Evolutionary conservation across 2,888 invertebrate species (phyloP).

Genomic region (Nysson spinosus): DNA sequence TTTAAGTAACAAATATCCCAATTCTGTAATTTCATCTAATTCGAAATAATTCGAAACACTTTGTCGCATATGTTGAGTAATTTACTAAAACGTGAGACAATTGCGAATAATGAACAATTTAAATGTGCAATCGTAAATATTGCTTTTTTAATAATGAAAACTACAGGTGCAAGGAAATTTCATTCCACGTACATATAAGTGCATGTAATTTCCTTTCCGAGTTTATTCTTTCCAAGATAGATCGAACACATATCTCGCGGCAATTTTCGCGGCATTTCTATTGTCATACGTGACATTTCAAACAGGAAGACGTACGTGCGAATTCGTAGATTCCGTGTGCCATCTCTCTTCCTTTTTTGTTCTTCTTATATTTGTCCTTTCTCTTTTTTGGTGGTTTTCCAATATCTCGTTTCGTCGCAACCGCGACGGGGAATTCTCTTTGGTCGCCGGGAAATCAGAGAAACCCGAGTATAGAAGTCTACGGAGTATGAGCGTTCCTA

Average conservation of each 20-base stretch:
- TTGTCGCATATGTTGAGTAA: no score
- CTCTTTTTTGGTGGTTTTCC: conserved; percentile 30
- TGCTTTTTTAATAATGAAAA: no score
- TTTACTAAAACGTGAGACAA: no score
- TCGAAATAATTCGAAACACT: no score
- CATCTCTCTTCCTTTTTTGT: conserved; percentile 4
- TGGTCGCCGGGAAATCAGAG: conserved; percentile 25
- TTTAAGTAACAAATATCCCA: no score
- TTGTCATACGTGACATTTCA: conserved; percentile 16
- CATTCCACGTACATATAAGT: no score
- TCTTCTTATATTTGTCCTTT: conserved; percentile 4
- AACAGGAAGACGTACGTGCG: conserved; percentile 9
- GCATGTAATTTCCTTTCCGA: neutral
- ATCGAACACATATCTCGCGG: neutral
- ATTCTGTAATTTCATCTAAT: no score
- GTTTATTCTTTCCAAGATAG: neutral
- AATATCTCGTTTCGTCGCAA: conserved; percentile 39
- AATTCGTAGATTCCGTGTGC: conserved; percentile 23
- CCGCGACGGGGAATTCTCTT: conserved; percentile 39
- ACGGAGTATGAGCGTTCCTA: conserved; percentile 12
- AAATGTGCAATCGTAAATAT: no score
- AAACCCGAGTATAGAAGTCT: conserved; percentile 15
- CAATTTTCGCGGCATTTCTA: conserved; percentile 21
- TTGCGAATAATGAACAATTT: no score
- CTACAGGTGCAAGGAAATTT: no score